Conservation (phyloP, 2,113 vertebrate genomes). For the Pungitius pungitius region DNA sequence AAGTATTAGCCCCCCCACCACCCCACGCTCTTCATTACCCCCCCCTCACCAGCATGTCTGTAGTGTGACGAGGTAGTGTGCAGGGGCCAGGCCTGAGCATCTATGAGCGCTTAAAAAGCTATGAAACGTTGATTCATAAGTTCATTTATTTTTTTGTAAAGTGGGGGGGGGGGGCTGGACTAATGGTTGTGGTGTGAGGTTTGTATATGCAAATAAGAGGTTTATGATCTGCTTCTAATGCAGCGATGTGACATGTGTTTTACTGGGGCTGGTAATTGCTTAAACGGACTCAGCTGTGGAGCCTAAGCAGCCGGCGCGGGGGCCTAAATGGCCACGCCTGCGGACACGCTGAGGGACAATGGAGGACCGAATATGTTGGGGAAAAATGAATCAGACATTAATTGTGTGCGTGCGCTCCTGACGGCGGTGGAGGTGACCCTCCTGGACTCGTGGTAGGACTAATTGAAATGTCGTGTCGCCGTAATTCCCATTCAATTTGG, state of each 20-base stretch:
- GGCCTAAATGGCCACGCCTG: slow-evolving; percentile 60
- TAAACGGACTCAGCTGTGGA: slow-evolving; percentile 80
- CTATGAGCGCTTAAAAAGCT: slow-evolving; percentile 71
- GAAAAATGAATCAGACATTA: slow-evolving; percentile 32
- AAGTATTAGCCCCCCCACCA: slow-evolving; percentile 61
- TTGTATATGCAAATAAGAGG: slow-evolving; percentile 55
- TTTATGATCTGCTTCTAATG: slow-evolving; percentile 50
- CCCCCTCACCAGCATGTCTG: slow-evolving; percentile 46
- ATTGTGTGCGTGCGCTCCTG: slow-evolving; percentile 5
- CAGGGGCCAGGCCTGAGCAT: slow-evolving; percentile 47
- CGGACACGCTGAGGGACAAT: slow-evolving; percentile 57
- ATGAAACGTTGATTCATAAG: too few relatives aligned
- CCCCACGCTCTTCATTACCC: slow-evolving; percentile 6
- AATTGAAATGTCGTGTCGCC: slow-evolving; percentile 58
- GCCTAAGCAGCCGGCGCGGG: slow-evolving; percentile 55
- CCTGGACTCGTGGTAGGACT: slow-evolving; percentile 43
- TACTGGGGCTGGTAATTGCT: slow-evolving; percentile 47
- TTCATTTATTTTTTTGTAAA: too few relatives aligned
- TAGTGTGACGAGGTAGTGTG: slow-evolving; percentile 50
- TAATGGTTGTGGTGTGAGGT: too few relatives aligned
- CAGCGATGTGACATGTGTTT: slow-evolving; percentile 39
- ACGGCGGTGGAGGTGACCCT: slow-evolving; percentile 45
- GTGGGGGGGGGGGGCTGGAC: too few relatives aligned
- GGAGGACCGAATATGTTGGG: slow-evolving; percentile 36
- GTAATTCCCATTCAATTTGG: slow-evolving; percentile 54